phyloP scores from a whole-genome alignment of 2,797 vertebrate genomes.

The Ataeniobius toweri region DNA sequence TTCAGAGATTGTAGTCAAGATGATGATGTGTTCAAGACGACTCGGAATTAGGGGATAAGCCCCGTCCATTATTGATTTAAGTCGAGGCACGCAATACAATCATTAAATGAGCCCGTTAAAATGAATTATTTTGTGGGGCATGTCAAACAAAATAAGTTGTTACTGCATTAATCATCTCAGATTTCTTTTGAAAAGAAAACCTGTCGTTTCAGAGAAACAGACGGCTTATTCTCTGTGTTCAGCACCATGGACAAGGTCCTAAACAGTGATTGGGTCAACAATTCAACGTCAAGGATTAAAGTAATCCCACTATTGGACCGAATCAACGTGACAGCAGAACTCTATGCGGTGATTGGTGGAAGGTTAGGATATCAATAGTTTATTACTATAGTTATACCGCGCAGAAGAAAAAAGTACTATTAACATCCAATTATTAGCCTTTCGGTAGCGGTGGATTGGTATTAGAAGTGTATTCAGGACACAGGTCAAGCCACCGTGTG shows the following conservation, averaged over 20 bases:
- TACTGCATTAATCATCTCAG: neutral
- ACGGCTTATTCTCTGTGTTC: slow-evolving; percentile 29
- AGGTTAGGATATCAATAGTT: slow-evolving; percentile 11
- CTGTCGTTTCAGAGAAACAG: neutral
- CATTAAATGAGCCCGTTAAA: neutral
- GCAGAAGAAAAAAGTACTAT: slow-evolving; percentile 18
- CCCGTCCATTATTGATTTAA: neutral
- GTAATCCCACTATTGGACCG: slow-evolving; percentile 66
- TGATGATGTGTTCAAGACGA: neutral
- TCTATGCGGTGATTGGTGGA: slow-evolving; percentile 53
- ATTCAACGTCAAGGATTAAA: slow-evolving; percentile 60
- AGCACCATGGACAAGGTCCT: slow-evolving; percentile 75
- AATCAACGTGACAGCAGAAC: slow-evolving; percentile 46
- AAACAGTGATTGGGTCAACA: slow-evolving; percentile 58
- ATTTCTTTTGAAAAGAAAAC: neutral
- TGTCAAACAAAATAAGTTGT: neutral
- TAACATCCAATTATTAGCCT: slow-evolving; percentile 7
- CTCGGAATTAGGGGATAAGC: neutral
- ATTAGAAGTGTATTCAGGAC: neutral
- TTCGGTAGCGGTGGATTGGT: neutral
- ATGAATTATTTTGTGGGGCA: neutral
- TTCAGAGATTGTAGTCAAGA: neutral
- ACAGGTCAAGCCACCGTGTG: neutral
- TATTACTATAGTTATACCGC: slow-evolving; percentile 29
- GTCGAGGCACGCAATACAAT: no score